Percentiles rank a stretch among this genome's conserved stretches.
These are phyloP conservation scores for Julus scanicus DNA, from an alignment of 2,888 invertebrate genomes.

Conservation along the genomic window DNA sequence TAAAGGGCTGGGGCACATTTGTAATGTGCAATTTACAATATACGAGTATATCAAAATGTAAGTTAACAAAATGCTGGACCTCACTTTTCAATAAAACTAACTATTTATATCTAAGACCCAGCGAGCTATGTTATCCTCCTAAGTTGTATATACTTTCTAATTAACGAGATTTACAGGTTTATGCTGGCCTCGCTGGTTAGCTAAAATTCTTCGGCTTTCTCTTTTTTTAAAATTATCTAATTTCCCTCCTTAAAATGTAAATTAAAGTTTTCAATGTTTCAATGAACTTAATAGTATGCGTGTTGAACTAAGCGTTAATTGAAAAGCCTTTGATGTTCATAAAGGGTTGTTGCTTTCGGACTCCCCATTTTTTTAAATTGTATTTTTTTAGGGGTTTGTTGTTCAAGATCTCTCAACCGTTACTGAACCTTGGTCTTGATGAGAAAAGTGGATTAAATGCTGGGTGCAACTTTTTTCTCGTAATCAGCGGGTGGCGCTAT, in stretches of 20 bases:
- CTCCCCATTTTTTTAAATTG: neutral
- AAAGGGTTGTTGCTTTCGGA: conserved; percentile 28
- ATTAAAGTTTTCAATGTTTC: neutral
- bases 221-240: neutral
- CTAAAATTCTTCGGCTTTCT: neutral
- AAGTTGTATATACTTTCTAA: no score
- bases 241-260: neutral
- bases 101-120: no score
- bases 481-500: neutral
- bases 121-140: no score
- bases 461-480: neutral
- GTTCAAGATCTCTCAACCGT: conserved; percentile 22
- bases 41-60: no score
- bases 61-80: no score
- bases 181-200: no score
- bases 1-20: no score
- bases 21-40: no score
- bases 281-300: neutral
- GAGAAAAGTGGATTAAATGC: conserved; percentile 33
- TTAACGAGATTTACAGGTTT: no score
- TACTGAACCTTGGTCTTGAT: conserved; percentile 33
- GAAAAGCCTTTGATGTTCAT: conserved; percentile 22
- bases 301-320: neutral
- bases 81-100: no score
- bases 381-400: neutral